Evolutionary conservation across 2,888 invertebrate genomes (phyloP).

Genomic region (Metellina segmentata): DNA sequence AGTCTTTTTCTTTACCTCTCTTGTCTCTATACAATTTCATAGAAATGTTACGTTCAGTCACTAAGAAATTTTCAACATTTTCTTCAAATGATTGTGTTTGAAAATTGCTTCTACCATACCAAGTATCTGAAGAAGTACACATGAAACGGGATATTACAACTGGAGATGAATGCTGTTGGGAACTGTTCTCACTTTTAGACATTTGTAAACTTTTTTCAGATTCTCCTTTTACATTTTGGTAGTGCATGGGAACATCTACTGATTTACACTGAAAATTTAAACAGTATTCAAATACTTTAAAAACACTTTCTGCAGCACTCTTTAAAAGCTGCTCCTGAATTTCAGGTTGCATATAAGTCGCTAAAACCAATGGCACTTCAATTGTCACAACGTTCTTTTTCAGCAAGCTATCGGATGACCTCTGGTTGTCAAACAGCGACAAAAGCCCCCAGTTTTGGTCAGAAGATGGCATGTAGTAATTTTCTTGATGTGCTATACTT

Average conservation of each 20-base stretch:
- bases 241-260: no score
- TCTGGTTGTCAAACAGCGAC: not conserved
- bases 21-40: not conserved
- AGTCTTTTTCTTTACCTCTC: not conserved
- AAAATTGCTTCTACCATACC: slow-evolving; percentile 8
- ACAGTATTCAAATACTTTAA: not conserved
- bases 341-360: not conserved
- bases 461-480: not conserved
- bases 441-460: slow-evolving; percentile 16
- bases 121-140: not conserved
- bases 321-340: not conserved
- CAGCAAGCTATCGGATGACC: not conserved
- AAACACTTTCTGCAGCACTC: not conserved
- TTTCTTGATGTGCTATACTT: slow-evolving; percentile 20
- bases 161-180: not conserved
- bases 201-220: not conserved
- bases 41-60: slow-evolving; percentile 2
- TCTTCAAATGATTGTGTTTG: not conserved
- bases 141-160: not conserved
- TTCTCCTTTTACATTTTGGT: not conserved
- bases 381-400: not conserved
- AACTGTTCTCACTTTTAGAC: no score
- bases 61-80: not conserved
- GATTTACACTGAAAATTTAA: not conserved
- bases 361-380: not conserved